Conservation (phyloP, 2,888 invertebrate species). For the Galerucella pusilla region DNA sequence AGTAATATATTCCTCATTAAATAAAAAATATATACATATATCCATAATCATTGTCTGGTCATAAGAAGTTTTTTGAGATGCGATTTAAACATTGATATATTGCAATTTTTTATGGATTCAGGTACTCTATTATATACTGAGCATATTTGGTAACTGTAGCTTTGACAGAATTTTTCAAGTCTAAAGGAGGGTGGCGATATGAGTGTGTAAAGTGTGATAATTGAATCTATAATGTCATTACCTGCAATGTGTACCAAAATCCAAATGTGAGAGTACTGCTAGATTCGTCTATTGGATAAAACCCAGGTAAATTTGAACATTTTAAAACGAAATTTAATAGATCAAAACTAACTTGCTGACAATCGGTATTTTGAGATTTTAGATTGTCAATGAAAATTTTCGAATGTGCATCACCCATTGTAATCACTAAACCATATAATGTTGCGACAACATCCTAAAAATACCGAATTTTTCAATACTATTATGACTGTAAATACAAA, state of each 20-base stretch:
- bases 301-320: conserved; percentile 84
- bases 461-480: conserved; percentile 5
- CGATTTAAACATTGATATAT: too few species aligned
- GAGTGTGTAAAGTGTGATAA: too few species aligned
- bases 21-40: too few species aligned
- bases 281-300: conserved; percentile 89
- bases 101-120: too few species aligned
- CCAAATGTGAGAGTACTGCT: conserved; percentile 87
- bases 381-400: conserved; percentile 68
- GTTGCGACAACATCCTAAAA: conserved; percentile 76
- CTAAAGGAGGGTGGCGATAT: too few species aligned
- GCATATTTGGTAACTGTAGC: too few species aligned
- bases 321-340: conserved; percentile 80
- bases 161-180: too few species aligned
- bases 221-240: conserved; percentile 56
- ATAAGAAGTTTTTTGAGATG: too few species aligned
- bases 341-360: conserved; percentile 69
- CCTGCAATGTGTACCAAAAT: conserved; percentile 93
- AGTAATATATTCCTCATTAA: too few species aligned
- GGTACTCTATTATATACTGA: too few species aligned
- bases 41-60: too few species aligned
- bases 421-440: conserved; percentile 75
- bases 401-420: conserved; percentile 79
- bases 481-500: conserved; percentile 8
- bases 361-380: conserved; percentile 65